Conservation (phyloP, 2,797 vertebrate genomes). For the Danio jaintianensis region DNA sequence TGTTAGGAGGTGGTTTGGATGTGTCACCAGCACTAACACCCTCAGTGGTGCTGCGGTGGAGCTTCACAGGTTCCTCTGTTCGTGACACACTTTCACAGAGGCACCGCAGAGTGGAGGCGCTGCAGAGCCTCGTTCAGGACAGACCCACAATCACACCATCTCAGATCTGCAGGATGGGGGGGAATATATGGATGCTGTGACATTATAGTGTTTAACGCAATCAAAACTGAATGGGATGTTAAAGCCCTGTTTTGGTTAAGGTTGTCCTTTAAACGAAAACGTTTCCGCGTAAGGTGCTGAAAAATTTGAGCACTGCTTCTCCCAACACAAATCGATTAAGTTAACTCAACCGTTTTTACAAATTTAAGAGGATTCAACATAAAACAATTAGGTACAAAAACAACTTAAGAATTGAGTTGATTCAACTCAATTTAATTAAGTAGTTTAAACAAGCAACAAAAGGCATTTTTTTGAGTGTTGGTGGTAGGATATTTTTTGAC, state of each 20-base stretch:
- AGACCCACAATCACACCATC: constrained; percentile 13
- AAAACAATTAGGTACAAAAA: too few relatives aligned
- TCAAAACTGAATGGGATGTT: not conserved
- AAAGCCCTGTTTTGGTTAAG: not conserved
- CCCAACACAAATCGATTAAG: too few relatives aligned
- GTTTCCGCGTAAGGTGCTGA: too few relatives aligned
- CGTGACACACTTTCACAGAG: constrained; percentile 48
- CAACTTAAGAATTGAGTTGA: too few relatives aligned
- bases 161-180: not conserved
- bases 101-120: constrained; percentile 20
- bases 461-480: too few relatives aligned
- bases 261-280: too few relatives aligned
- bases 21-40: constrained; percentile 57
- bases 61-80: constrained; percentile 41
- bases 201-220: not conserved
- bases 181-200: not conserved
- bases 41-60: constrained; percentile 30
- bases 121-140: constrained; percentile 9
- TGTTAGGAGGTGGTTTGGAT: constrained; percentile 18
- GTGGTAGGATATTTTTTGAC: too few relatives aligned
- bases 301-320: too few relatives aligned
- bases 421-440: too few relatives aligned
- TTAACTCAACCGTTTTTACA: too few relatives aligned
- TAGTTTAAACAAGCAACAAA: too few relatives aligned
- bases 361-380: too few relatives aligned